These are phyloP conservation scores for Eupithecia abbreviata DNA, from an alignment of 2,888 invertebrate species.

Conservation along the genomic window DNA sequence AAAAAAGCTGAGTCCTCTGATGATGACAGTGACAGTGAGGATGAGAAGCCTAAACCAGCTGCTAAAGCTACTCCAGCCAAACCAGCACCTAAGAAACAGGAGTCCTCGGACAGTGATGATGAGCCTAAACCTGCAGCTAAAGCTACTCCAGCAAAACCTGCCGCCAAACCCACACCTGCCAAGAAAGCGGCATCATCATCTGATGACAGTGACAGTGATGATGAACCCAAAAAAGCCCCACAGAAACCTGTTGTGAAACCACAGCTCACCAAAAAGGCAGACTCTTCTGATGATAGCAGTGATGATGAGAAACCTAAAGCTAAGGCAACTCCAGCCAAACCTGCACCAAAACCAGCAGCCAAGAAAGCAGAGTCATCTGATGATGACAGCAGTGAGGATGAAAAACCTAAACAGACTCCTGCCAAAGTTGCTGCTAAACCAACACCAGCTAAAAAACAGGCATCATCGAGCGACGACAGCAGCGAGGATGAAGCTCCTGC, in stretches of 20 bases:
- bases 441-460: constrained; percentile 57
- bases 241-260: constrained; percentile 42
- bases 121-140: constrained; percentile 42
- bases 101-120: constrained; percentile 56
- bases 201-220: constrained; percentile 53
- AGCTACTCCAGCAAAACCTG: constrained; percentile 32
- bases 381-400: constrained; percentile 68
- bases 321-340: constrained; percentile 43
- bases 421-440: constrained; percentile 41
- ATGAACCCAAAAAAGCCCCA: constrained; percentile 39
- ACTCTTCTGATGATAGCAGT: constrained; percentile 59
- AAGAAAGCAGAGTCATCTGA: constrained; percentile 60
- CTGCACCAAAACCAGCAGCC: constrained; percentile 25
- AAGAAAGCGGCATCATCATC: constrained; percentile 63
- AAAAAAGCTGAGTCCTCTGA: constrained; percentile 64
- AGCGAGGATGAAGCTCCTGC: constrained; percentile 55
- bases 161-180: constrained; percentile 45
- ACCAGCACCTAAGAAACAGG: constrained; percentile 35
- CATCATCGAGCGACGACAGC: constrained; percentile 53
- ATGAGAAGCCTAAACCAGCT: constrained; percentile 62
- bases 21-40: constrained; percentile 54
- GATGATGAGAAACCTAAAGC: constrained; percentile 48
- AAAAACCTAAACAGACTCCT: constrained; percentile 42
- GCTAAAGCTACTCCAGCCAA: constrained; percentile 39
- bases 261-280: constrained; percentile 49